A percentile compares a stretch with the other conserved stretches of the same genome.
phyloP scores from a whole-genome alignment of 2,797 vertebrate genomes.

The Poecilia gillii region DNA sequence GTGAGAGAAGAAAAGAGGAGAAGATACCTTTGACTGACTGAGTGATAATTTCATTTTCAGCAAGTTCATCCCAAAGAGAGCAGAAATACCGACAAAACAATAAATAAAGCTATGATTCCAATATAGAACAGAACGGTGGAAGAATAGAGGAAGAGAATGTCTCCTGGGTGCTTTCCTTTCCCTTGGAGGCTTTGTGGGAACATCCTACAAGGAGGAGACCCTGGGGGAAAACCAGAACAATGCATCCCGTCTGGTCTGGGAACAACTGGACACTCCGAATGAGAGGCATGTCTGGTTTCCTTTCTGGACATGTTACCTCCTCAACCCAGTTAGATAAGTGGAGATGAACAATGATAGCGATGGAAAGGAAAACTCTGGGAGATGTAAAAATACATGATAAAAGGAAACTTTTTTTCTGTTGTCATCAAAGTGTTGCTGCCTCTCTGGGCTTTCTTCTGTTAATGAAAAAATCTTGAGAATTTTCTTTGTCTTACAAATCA shows the following conservation, averaged over 20 bases:
- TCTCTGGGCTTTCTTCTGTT: no score
- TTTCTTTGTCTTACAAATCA: not conserved
- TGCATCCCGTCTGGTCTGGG: not conserved
- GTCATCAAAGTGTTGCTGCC: not conserved
- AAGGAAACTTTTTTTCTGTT: no score
- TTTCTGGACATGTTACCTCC: not conserved
- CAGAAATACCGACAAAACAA: not conserved
- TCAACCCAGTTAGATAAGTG: not conserved
- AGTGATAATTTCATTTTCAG: not conserved
- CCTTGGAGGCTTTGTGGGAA: not conserved
- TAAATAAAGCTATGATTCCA: not conserved
- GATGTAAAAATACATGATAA: not conserved
- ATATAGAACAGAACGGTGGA: not conserved
- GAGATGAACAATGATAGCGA: not conserved
- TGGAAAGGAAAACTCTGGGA: not conserved
- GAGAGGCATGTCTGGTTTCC: not conserved
- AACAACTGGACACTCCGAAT: not conserved
- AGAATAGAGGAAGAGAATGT: not conserved
- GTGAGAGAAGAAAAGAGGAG: conserved; percentile 17
- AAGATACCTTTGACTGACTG: not conserved
- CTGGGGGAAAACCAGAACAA: not conserved
- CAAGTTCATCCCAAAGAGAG: not conserved
- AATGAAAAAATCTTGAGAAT: not conserved
- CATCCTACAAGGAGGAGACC: not conserved
- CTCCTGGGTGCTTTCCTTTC: not conserved